Evolutionary conservation across 2,797 vertebrate species (phyloP), one percentile per base, ranked within the genome.

Genomic region (Cyclura pinguis): DNA sequence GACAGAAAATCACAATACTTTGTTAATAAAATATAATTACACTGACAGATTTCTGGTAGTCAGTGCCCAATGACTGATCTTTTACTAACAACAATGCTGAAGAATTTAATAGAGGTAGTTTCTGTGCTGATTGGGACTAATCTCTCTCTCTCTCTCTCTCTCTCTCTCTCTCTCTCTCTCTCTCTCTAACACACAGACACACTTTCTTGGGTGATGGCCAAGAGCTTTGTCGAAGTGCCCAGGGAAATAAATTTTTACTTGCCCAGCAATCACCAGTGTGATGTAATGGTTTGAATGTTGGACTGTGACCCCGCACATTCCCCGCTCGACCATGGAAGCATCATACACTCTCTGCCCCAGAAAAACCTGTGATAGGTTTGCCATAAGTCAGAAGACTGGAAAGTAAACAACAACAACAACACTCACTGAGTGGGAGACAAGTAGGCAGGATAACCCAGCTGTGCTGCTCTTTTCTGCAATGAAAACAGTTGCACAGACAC

Each of bases 21-120:
- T 67, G 64, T 86, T 89, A 86, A 20, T 74, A 35, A 85, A 88
- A 77, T 87, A 80, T 38, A 92, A 52, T 2, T 64, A 94, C 87
- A 93, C 24, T 80, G 80, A 57, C 18, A 76, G 55, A 55, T 55
- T 57, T 72, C 27, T 72, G 2, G 9, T 6, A 7, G 62, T 47
- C 38, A 29, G 1, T 24, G 16, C 6, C 9, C 27, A 14, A 50
- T 74, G 29, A 29, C 18, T 29, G 14, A 84, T 42, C 38, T 62
- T n/a, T 72, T 22, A 59, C 52, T 42, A 14, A 59, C 87, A 88
- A 59, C 0, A 92, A 73, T 16, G n/a, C 55, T 88, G 80, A 84
- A 88, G 27, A 89, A 50, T 4, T 90, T 72, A 84, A 9, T 5
- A 87, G 80, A 55, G 74, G 73, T 50, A 20, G 52, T 73, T 94